These are phyloP conservation scores for Drosophila monieri DNA, from an alignment of 2,888 invertebrate genomes.

Conservation along the genomic window DNA sequence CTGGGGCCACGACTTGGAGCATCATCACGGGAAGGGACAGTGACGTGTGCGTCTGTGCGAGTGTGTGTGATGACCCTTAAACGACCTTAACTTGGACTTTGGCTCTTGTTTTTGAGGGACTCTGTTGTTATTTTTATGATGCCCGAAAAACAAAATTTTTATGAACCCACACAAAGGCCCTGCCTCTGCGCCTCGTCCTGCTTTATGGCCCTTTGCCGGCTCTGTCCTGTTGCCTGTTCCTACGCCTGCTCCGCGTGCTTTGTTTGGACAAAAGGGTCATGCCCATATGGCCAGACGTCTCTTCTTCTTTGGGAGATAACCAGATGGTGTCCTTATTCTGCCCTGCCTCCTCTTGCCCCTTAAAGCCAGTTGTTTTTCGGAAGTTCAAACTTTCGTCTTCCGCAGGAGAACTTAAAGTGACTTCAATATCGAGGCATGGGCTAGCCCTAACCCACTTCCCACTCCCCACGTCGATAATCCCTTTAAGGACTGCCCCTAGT, in stretches of 20 bases:
- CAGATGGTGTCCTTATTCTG: background rate
- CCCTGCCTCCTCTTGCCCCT: background rate
- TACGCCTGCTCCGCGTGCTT: conserved; percentile 10
- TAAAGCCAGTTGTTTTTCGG: conserved; percentile 10
- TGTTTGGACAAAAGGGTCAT: conserved; percentile 48
- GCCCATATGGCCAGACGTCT: conserved; percentile 31
- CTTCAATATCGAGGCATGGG: background rate
- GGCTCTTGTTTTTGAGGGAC: conserved; percentile 31
- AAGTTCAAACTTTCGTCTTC: background rate
- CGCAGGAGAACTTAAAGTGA: background rate
- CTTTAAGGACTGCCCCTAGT: background rate
- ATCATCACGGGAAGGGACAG: conserved; percentile 3
- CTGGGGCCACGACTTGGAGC: background rate
- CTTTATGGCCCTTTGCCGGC: conserved; percentile 21
- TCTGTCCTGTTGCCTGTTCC: conserved; percentile 28
- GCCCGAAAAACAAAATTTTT: conserved; percentile 38
- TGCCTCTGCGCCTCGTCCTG: conserved; percentile 22
- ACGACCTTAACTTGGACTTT: conserved; percentile 54
- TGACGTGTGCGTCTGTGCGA: conserved; percentile 16
- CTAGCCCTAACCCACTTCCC: background rate
- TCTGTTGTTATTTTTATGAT: conserved; percentile 48
- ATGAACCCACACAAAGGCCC: conserved; percentile 35
- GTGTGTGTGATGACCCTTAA: conserved; percentile 59
- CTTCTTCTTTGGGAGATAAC: conserved; percentile 13
- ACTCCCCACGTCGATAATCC: background rate